A percentile compares a stretch with the other conserved stretches of the same genome.
phyloP scores from a whole-genome alignment of 2,113 vertebrate species.

The Calyptomena viridis region DNA sequence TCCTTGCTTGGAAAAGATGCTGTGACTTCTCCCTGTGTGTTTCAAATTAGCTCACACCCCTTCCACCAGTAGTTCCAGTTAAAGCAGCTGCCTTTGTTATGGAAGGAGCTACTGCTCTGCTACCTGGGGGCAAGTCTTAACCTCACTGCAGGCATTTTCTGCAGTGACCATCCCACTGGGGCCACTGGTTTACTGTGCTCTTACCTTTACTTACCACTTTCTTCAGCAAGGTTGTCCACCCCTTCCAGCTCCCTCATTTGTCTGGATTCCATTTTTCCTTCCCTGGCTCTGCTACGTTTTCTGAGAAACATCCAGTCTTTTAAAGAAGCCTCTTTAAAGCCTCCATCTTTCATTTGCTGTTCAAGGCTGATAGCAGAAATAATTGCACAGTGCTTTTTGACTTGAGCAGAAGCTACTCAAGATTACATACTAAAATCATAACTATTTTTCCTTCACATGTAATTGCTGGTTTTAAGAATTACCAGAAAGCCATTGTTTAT shows the following conservation, averaged over 20 bases:
- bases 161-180: not conserved
- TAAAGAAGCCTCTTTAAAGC: not conserved
- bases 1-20: not conserved
- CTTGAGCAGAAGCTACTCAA: not conserved
- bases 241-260: not conserved
- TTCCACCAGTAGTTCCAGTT: not conserved
- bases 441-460: not conserved
- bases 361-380: not conserved
- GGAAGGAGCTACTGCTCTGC: not conserved
- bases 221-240: not conserved
- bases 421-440: not conserved
- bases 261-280: not conserved
- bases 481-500: constrained; percentile 26
- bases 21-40: not conserved
- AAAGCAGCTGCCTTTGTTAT: not conserved
- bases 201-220: not conserved
- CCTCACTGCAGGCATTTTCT: not conserved
- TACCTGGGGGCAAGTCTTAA: not conserved
- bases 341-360: not conserved
- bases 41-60: not conserved
- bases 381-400: not conserved
- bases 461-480: constrained; percentile 48
- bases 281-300: not conserved
- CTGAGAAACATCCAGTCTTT: not conserved
- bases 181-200: not conserved